Evolutionary conservation across 2,113 vertebrate genomes (phyloP), one percentile per base, ranked within the genome.

Genomic region (Xiphophorus maculatus): DNA sequence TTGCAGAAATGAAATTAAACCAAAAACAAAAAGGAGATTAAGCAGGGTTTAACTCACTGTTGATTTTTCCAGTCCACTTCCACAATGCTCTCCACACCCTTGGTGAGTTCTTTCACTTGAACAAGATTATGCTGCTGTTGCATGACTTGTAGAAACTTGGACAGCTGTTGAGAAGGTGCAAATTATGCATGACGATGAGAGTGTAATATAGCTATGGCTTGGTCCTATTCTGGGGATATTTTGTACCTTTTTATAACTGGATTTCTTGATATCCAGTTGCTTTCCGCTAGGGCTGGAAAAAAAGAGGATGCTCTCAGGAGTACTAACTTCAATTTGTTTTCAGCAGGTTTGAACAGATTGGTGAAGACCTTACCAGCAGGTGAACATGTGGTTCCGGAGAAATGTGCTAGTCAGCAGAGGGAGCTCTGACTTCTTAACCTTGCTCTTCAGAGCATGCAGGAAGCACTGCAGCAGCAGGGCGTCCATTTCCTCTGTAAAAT

Each of bases 1-100:
- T 28, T 69, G 15, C 7, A 22, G 67, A 65, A 71, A 60, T 68
- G 11, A 76, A 61, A 71, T 42, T 44, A 6, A 40, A 74, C 6
- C 13, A 51, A 71, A 22, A 33, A 32, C 11, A 11, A 22, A 32
- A 30, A 9, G 32, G 10, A 63, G 29, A 68, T 74, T 8, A 73
- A 51, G 13, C 14, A 42, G 10, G 4, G 6, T 6, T 68, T 25
- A 30, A 89, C 96, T 19, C 92, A 99, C 98, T 95, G 94, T 14
- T 88, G 92, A 83, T 98, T 96, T 76, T 90, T 97, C 98, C 98
- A 99, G 94, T 97, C 95, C 85, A 99, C 96, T 27, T 94, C 96
- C 84, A 98, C 96, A 14, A 99, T 95, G 94, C 97, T 99, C 85
- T 99, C 98, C 79, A 99, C 98, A 7, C 98, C 98, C 93, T 94